phyloP scores from a whole-genome alignment of 2,113 vertebrate species.

The Lamprologus tigripictilis region DNA sequence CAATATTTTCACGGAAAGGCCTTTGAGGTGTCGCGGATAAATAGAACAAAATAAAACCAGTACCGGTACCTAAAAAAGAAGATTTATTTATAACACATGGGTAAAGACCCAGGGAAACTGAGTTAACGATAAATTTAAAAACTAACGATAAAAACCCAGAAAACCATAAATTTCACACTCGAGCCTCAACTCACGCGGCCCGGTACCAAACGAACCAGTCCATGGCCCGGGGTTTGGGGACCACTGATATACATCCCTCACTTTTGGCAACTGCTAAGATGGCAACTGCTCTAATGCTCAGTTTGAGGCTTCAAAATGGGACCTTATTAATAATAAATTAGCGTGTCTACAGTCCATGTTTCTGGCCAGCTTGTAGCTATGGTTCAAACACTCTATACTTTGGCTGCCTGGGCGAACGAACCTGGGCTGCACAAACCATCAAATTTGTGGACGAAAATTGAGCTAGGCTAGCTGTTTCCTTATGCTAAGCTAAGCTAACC shows the following conservation, averaged over 20 bases:
- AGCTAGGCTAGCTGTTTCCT: background rate
- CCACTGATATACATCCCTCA: background rate
- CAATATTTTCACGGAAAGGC: background rate
- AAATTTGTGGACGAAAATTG: background rate
- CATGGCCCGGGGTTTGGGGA: background rate
- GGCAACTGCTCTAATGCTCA: background rate
- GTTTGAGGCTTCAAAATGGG: background rate
- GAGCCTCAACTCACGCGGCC: background rate
- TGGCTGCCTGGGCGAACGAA: fast-evolving
- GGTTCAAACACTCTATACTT: background rate
- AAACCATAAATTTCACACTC: background rate
- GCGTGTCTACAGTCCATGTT: background rate
- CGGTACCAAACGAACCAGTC: background rate
- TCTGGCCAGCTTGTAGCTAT: background rate
- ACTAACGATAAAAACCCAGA: background rate
- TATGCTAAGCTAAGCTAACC: background rate
- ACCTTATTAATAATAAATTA: background rate
- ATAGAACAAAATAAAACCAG: background rate
- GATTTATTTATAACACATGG: background rate
- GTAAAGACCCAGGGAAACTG: background rate
- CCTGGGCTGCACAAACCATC: background rate
- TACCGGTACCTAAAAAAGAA: background rate
- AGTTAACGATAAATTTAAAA: background rate
- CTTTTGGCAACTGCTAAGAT: background rate
- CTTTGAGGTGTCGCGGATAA: background rate